phyloP scores from a whole-genome alignment of 2,113 vertebrate genomes.

The Isichthys henryi region DNA sequence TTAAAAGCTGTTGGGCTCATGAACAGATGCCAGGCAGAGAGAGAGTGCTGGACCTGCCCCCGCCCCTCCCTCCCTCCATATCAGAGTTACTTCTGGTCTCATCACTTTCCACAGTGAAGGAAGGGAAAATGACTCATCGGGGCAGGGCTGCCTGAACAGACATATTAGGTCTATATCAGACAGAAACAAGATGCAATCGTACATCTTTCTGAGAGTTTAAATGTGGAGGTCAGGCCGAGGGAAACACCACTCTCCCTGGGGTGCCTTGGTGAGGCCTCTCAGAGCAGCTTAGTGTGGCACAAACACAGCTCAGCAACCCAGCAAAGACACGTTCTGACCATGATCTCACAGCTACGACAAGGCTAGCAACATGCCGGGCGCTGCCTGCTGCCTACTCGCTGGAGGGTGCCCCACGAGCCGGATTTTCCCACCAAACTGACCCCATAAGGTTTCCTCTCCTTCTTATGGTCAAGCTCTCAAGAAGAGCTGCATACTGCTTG shows the following conservation, averaged over 20 bases:
- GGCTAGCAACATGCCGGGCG: background rate
- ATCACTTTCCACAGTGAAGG: constrained; percentile 4
- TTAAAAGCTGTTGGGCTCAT: background rate
- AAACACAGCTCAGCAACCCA: background rate
- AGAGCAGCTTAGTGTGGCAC: background rate
- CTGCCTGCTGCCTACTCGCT: background rate
- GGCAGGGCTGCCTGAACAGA: background rate
- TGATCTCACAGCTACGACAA: background rate
- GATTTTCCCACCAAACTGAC: background rate
- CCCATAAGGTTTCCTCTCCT: background rate
- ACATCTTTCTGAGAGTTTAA: background rate
- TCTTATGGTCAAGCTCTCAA: background rate
- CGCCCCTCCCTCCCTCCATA: background rate
- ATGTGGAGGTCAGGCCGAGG: background rate
- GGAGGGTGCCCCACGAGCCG: background rate
- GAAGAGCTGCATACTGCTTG: background rate
- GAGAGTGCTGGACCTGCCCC: background rate
- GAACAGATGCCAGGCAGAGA: background rate
- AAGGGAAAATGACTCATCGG: background rate
- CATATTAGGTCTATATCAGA: background rate
- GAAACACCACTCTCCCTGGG: no score
- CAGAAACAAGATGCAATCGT: background rate
- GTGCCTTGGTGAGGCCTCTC: background rate
- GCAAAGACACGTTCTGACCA: background rate
- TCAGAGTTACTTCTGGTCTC: background rate